These are phyloP conservation scores for Aphaenogaster rudis DNA, from an alignment of 1,140 invertebrate species.

Conservation along the genomic window DNA sequence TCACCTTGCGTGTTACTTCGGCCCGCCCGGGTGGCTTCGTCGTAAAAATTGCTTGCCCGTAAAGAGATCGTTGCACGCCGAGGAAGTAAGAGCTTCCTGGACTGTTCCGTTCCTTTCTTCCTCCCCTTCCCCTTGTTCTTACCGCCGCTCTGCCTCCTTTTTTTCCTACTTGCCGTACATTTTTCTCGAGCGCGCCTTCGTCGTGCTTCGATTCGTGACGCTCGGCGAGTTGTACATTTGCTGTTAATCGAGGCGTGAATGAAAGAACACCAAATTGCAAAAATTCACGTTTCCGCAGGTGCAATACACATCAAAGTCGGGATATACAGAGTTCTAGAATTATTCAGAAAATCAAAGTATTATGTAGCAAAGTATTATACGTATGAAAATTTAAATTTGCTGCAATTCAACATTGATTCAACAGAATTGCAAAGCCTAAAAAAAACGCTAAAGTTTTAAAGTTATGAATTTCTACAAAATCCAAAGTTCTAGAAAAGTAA, in stretches of 20 bases:
- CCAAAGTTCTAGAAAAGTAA: neutral
- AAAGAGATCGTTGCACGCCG: constrained; percentile 85
- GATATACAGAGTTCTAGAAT: neutral
- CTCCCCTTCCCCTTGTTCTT: neutral
- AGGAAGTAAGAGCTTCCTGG: constrained; percentile 84
- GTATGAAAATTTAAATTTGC: neutral
- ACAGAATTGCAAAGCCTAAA: neutral
- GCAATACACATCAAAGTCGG: neutral
- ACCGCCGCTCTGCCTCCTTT: neutral
- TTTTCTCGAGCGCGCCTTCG: constrained; percentile 22
- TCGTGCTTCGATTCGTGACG: constrained; percentile 47
- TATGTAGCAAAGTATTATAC: no score
- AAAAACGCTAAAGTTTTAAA: neutral
- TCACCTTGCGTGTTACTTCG: constrained; percentile 85
- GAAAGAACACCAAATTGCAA: constrained; percentile 17
- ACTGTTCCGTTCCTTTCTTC: constrained; percentile 70
- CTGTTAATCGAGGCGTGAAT: constrained; percentile 73
- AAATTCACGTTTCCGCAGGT: constrained; percentile 20
- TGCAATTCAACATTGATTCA: neutral
- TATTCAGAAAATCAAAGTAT: neutral
- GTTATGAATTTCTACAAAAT: neutral
- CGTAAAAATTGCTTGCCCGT: constrained; percentile 87
- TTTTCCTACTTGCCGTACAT: constrained; percentile 4
- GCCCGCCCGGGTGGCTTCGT: constrained; percentile 83
- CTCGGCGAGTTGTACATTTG: constrained; percentile 33